Evolutionary conservation across 2,113 vertebrate genomes (phyloP), one percentile per base, ranked within the genome.

Genomic region (Plecotus auritus): DNA sequence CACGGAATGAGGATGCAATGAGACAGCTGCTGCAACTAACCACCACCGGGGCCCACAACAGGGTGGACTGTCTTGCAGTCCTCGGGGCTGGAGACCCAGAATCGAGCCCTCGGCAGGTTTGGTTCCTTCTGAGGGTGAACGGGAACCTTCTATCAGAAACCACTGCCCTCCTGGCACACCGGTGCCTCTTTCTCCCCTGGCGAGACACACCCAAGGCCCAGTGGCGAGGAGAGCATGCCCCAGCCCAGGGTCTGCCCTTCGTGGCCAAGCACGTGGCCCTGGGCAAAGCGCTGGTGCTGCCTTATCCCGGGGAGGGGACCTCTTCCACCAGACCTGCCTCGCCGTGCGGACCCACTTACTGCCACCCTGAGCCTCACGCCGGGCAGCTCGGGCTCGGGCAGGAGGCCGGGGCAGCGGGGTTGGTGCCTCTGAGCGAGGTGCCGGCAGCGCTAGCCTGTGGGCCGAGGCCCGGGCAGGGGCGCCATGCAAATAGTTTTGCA

Each of bases 401-500:
- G 5, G 61, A 49, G 45, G 49, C 54, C 0, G 56, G 66, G 5
- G 35, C 2, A 0, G 0, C 64, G 4, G 1, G 17, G 1, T 12
- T 13, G 47, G 45, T 11, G 30, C 64, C 47, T 70, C 5, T 20
- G 64, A 42, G 16, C 4, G 0, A 4, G 2, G 14, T 0, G 37
- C 32, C 3, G 8, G 37, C 12, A 0, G 45, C 0, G 26, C 59
- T 23, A 11, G 59, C 26, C 59, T 61, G 23, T 11, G 23, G 59
- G 59, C 59, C 23, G 9, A 54, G 61, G 61, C 61, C 30, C 9
- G 59, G 26, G 59, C 59, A 61, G 59, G 59, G 59, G 59, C 10
- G 3, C 78, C 88, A 89, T 86, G 88, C 88, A 96, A 95, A 96
- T 95, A 92, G 90, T 92, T 97, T 96, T 96, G 97, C 93, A 90